Conservation (phyloP, 2,888 invertebrate species). For the Heteromyza rotundicornis region DNA sequence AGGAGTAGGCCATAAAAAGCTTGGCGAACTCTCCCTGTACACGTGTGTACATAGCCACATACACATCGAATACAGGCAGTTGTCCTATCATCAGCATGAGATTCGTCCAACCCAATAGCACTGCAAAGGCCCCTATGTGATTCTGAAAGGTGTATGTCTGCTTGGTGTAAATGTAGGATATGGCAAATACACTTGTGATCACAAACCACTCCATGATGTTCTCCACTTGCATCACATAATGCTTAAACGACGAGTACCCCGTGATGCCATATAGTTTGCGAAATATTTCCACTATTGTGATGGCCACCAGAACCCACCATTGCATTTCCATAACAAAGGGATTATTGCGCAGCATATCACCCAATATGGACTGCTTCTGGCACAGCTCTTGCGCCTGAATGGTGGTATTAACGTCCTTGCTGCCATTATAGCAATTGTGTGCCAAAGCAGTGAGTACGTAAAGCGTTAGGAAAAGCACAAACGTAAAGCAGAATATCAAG, state of each 20-base stretch:
- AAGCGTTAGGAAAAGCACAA: conserved; percentile 79
- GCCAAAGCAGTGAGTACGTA: conserved; percentile 83
- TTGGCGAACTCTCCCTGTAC: conserved; percentile 88
- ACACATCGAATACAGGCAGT: conserved; percentile 85
- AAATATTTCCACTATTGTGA: conserved; percentile 80
- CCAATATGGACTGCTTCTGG: conserved; percentile 79
- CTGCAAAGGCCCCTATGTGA: conserved; percentile 85
- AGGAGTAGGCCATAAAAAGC: conserved; percentile 83
- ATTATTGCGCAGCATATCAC: conserved; percentile 76
- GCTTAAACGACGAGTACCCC: conserved; percentile 80
- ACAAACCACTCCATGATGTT: conserved; percentile 90
- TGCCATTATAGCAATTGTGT: conserved; percentile 84
- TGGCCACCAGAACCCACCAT: conserved; percentile 81
- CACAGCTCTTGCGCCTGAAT: conserved; percentile 77
- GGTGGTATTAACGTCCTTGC: conserved; percentile 76
- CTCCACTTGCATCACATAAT: conserved; percentile 83
- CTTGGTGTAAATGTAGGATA: conserved; percentile 81
- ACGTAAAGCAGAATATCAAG: conserved; percentile 78
- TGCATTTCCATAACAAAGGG: conserved; percentile 81
- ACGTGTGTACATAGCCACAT: conserved; percentile 89
- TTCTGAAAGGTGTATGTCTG: conserved; percentile 83
- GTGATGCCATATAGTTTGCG: conserved; percentile 82
- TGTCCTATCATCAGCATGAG: conserved; percentile 92
- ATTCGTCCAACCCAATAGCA: conserved; percentile 86
- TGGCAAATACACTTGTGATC: conserved; percentile 81